Evolutionary conservation across 2,888 invertebrate species (phyloP).

Genomic region (Pandemis heparana): DNA sequence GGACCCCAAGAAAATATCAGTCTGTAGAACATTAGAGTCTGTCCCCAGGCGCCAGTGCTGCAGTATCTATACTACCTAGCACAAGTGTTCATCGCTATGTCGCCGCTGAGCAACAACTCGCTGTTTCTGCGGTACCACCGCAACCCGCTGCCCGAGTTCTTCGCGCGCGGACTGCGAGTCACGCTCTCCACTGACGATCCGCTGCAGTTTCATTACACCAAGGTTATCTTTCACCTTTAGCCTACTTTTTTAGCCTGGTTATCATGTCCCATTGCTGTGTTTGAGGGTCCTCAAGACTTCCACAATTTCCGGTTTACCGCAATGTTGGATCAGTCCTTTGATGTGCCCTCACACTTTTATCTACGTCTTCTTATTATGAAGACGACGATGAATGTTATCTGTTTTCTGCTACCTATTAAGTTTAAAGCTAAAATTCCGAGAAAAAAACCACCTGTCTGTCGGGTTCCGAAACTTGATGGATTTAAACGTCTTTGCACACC

Average conservation of each 20-base stretch:
- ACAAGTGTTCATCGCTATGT: constrained; percentile 99
- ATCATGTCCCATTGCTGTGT: too few species aligned
- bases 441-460: background rate
- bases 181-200: constrained; percentile 99
- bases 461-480: too few species aligned
- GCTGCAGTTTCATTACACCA: constrained; percentile 99
- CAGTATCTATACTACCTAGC: constrained; percentile 99
- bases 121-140: constrained; percentile 99
- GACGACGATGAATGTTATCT: too few species aligned
- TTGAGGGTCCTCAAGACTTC: too few species aligned
- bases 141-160: constrained; percentile 98
- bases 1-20: too few species aligned
- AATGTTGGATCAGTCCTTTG: too few species aligned
- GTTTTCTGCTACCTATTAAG: too few species aligned
- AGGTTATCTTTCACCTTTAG: constrained; percentile 81
- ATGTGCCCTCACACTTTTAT: too few species aligned
- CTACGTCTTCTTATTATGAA: too few species aligned
- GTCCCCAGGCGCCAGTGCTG: constrained; percentile 94
- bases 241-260: background rate
- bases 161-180: constrained; percentile 96
- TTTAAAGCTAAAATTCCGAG: background rate
- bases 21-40: background rate
- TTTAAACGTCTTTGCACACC: too few species aligned
- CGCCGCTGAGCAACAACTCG: constrained; percentile 99
- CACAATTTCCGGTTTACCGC: too few species aligned